These are phyloP conservation scores for Dromius quadrimaculatus DNA, from an alignment of 2,888 invertebrate genomes.

Conservation along the genomic window DNA sequence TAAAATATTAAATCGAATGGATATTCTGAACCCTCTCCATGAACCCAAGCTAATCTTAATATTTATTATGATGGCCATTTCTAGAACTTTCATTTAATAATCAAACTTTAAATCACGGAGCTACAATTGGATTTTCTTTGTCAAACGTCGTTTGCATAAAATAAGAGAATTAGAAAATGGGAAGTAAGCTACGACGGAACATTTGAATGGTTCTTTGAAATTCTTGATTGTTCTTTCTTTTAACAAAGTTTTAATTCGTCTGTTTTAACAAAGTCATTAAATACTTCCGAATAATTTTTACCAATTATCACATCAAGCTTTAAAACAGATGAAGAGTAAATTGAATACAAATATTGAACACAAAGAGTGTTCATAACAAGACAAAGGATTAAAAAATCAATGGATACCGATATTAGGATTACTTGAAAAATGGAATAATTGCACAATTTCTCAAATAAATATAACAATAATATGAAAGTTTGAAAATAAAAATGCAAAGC, in stretches of 20 bases:
- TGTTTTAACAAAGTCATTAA: not conserved
- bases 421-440: no score
- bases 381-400: no score
- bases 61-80: not conserved
- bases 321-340: no score
- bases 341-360: no score
- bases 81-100: constrained; percentile 24
- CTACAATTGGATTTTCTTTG: constrained; percentile 40
- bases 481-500: no score
- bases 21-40: constrained; percentile 17
- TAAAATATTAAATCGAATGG: constrained; percentile 33
- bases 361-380: no score
- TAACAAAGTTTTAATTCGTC: constrained; percentile 9
- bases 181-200: constrained; percentile 11
- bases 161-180: constrained; percentile 28
- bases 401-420: no score
- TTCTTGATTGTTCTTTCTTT: not conserved
- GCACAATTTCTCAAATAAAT: no score
- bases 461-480: no score
- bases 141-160: constrained; percentile 29
- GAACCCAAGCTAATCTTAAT: not conserved
- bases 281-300: no score
- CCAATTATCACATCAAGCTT: no score
- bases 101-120: constrained; percentile 26
- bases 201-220: constrained; percentile 1